These are phyloP conservation scores for Noctua pronuba DNA, from an alignment of 2,888 invertebrate genomes.

Conservation along the genomic window DNA sequence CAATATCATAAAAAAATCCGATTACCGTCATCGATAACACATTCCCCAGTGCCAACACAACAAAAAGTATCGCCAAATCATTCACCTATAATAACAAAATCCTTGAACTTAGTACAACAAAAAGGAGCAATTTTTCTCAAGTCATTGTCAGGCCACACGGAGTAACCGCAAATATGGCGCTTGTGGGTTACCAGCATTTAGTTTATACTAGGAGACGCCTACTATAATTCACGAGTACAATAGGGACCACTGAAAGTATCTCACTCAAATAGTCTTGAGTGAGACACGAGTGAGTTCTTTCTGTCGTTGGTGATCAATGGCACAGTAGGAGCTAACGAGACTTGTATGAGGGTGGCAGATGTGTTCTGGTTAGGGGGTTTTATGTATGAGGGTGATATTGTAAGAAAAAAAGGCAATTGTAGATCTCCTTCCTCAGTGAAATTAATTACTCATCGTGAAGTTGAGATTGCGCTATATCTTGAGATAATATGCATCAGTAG, in stretches of 20 bases:
- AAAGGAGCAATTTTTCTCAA: constrained; percentile 71
- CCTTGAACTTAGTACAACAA: constrained; percentile 63
- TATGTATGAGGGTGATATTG: constrained; percentile 47
- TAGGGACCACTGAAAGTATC: constrained; percentile 77
- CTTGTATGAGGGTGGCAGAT: constrained; percentile 75
- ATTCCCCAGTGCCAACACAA: constrained; percentile 4
- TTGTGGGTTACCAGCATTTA: constrained; percentile 74
- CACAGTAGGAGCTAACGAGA: constrained; percentile 76
- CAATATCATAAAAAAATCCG: not conserved
- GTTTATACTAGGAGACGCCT: constrained; percentile 78
- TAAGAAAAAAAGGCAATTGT: constrained; percentile 22
- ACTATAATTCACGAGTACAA: constrained; percentile 81
- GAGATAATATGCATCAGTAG: not conserved
- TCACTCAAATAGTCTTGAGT: constrained; percentile 76
- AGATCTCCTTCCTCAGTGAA: not conserved
- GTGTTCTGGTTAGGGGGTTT: constrained; percentile 62
- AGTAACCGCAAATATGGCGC: constrained; percentile 72
- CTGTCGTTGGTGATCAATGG: constrained; percentile 74
- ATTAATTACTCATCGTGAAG: constrained; percentile 30
- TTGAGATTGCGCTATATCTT: not conserved
- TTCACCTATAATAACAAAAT: constrained; percentile 42
- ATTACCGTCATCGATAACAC: constrained; percentile 8
- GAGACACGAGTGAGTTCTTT: constrained; percentile 71
- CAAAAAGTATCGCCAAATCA: constrained; percentile 47
- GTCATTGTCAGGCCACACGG: constrained; percentile 74